phyloP scores from a whole-genome alignment of 2,888 invertebrate genomes.

The Apamea monoglypha region DNA sequence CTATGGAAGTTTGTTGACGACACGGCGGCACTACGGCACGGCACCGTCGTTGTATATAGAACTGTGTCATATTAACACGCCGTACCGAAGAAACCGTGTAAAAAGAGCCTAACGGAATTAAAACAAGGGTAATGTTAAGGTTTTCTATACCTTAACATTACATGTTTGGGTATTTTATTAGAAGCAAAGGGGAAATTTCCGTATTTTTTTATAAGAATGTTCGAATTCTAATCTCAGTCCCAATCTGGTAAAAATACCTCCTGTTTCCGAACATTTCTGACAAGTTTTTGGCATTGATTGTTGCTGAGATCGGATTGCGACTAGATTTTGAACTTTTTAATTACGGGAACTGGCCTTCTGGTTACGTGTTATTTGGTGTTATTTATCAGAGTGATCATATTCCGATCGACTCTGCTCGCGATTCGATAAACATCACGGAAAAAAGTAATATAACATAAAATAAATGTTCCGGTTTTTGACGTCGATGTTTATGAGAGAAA shows the following conservation, averaged over 20 bases:
- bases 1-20: too few species aligned
- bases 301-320: background rate
- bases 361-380: constrained; percentile 1
- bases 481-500: constrained; percentile 7
- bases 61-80: too few species aligned
- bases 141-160: background rate
- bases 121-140: constrained; percentile 6
- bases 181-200: background rate
- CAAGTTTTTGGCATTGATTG: background rate
- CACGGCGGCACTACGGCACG: too few species aligned
- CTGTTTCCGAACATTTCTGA: background rate
- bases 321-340: background rate
- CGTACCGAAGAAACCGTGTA: too few species aligned
- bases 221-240: background rate
- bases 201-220: background rate
- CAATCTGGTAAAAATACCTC: background rate
- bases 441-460: background rate
- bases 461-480: constrained; percentile 7
- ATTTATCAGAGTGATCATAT: background rate
- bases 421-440: constrained; percentile 12
- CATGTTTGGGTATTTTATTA: background rate
- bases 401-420: background rate
- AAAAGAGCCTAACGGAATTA: constrained; percentile 13
- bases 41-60: too few species aligned
- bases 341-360: background rate